These are phyloP conservation scores for Cirrhinus molitorella DNA, from an alignment of 2,797 vertebrate species.

Conservation along the genomic window DNA sequence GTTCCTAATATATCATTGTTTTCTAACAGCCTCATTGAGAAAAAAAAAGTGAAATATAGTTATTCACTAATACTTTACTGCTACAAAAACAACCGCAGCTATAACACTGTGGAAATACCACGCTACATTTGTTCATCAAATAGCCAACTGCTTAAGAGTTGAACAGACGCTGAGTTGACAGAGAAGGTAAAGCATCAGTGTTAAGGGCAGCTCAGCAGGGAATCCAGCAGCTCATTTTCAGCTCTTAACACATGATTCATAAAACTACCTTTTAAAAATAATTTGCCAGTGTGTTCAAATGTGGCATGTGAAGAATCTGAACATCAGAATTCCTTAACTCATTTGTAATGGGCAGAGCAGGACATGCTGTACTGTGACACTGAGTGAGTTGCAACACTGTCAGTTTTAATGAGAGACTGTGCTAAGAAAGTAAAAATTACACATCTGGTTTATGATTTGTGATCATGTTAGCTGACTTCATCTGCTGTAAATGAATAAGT, in stretches of 20 bases:
- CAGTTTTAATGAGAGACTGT: not conserved
- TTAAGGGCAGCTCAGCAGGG: not conserved
- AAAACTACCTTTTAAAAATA: slow-evolving; percentile 2
- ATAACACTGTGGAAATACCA: not conserved
- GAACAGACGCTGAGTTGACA: not conserved
- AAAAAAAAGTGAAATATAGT: not conserved
- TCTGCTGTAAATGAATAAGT: not conserved
- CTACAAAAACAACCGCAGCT: not conserved
- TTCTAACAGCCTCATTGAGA: not conserved
- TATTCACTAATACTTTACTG: not conserved
- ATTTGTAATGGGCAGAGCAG: not conserved
- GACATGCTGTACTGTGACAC: not conserved
- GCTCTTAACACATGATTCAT: not conserved
- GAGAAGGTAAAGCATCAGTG: slow-evolving; percentile 3
- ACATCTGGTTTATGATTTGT: not conserved
- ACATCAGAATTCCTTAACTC: not conserved
- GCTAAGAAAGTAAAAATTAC: not conserved
- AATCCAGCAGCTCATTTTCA: slow-evolving; percentile 12
- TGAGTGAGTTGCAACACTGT: not conserved
- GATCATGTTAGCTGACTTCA: not conserved
- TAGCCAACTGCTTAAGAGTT: not conserved
- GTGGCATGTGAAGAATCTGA: not conserved
- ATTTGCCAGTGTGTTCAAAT: not conserved
- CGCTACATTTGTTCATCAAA: not conserved
- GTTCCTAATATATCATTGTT: not conserved